phyloP scores from a whole-genome alignment of 1,140 invertebrate genomes.

The Zophobas morio region DNA sequence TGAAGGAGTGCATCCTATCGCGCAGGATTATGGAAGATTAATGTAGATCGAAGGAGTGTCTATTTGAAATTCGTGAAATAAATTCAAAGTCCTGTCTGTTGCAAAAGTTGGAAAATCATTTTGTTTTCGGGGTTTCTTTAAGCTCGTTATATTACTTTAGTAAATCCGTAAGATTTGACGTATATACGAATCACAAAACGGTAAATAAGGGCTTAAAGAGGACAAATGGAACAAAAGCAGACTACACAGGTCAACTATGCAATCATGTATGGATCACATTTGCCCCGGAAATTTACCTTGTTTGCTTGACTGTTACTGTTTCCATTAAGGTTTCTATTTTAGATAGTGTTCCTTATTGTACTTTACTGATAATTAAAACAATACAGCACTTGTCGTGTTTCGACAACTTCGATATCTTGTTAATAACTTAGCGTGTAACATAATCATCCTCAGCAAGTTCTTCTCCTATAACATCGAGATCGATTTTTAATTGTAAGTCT shows the following conservation, averaged over 20 bases:
- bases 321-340: conserved; percentile 11
- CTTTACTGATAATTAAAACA: not conserved
- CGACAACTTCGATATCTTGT: not conserved
- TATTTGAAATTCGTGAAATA: conserved; percentile 24
- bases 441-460: too few relatives aligned
- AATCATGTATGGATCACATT: conserved; percentile 35
- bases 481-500: not conserved
- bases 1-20: not conserved
- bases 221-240: conserved; percentile 37
- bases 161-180: conserved; percentile 45
- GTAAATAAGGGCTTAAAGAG: conserved; percentile 42
- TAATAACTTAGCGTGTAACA: too few relatives aligned
- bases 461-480: too few relatives aligned
- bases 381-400: not conserved
- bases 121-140: conserved; percentile 45
- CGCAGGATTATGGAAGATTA: conserved; percentile 14
- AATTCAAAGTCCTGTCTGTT: conserved; percentile 24
- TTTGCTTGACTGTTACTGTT: not conserved
- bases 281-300: conserved; percentile 6
- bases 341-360: not conserved
- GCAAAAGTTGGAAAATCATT: conserved; percentile 41
- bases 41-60: conserved; percentile 17
- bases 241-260: conserved; percentile 38
- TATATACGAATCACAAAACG: conserved; percentile 45
- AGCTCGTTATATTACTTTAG: conserved; percentile 48